Evolutionary conservation across 2,113 vertebrate genomes (phyloP).

Genomic region (Alethe castanea): DNA sequence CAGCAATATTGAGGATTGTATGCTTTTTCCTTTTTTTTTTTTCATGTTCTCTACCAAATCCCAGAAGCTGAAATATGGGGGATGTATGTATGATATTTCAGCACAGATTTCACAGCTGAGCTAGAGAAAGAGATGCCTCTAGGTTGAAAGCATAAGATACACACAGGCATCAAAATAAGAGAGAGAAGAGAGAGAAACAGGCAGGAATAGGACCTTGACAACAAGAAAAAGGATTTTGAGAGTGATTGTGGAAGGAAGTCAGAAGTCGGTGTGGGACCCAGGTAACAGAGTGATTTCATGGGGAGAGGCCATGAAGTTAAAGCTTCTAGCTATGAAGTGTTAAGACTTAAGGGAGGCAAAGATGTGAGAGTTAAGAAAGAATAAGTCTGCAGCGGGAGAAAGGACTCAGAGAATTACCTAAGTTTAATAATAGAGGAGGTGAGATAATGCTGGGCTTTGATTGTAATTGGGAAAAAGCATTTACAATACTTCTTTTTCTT

Average conservation of each 20-base stretch:
- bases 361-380: background rate
- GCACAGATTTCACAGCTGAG: background rate
- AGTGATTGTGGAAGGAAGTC: background rate
- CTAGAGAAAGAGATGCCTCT: background rate
- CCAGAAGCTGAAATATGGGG: background rate
- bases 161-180: background rate
- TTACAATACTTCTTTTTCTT: background rate
- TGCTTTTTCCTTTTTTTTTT: background rate
- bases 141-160: background rate
- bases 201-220: background rate
- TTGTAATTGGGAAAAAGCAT: background rate
- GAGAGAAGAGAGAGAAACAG: background rate
- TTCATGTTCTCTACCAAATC: background rate
- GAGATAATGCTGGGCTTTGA: background rate
- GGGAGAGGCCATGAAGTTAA: background rate
- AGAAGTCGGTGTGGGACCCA: background rate
- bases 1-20: background rate
- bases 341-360: background rate
- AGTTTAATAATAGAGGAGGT: constrained; percentile 28
- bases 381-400: background rate
- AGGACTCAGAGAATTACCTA: background rate
- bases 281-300: background rate
- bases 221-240: background rate
- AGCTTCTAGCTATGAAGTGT: background rate
- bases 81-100: background rate